Percentiles rank a stretch among this genome's conserved stretches.
These are phyloP conservation scores for Calliphora vicina DNA, from an alignment of 1,140 invertebrate genomes.

Conservation along the genomic window DNA sequence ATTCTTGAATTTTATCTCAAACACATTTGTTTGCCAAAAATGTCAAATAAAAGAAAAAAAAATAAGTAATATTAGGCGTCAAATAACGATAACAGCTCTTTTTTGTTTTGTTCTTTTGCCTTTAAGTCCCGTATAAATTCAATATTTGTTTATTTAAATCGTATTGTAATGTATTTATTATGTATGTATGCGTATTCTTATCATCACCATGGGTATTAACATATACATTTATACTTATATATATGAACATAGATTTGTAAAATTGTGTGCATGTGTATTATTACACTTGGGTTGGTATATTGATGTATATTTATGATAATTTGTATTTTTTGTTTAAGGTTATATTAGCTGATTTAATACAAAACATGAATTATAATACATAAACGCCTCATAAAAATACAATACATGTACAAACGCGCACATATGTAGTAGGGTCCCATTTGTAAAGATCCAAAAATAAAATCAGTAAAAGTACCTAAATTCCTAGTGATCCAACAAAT, in stretches of 20 bases:
- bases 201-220: neutral
- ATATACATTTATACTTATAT: neutral
- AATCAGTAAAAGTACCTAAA: too few species aligned
- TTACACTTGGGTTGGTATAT: too few species aligned
- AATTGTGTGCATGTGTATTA: neutral
- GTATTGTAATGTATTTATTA: neutral
- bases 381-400: neutral
- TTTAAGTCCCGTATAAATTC: neutral
- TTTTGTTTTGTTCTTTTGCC: neutral
- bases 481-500: too few species aligned
- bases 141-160: neutral
- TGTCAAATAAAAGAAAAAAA: neutral
- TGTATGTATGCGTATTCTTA: neutral
- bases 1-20: neutral
- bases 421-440: neutral
- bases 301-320: neutral
- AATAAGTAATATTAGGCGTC: neutral
- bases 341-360: neutral
- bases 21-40: neutral
- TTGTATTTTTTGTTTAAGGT: neutral
- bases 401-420: neutral
- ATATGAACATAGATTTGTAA: neutral
- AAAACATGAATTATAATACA: slow-evolving; percentile 1
- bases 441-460: too few species aligned
- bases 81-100: neutral